A percentile compares a stretch with the other conserved stretches of the same genome.
Evolutionary conservation across 35 echinoderm and acorn worm genomes (phyloP).

Genomic region (Diadema setosum): DNA sequence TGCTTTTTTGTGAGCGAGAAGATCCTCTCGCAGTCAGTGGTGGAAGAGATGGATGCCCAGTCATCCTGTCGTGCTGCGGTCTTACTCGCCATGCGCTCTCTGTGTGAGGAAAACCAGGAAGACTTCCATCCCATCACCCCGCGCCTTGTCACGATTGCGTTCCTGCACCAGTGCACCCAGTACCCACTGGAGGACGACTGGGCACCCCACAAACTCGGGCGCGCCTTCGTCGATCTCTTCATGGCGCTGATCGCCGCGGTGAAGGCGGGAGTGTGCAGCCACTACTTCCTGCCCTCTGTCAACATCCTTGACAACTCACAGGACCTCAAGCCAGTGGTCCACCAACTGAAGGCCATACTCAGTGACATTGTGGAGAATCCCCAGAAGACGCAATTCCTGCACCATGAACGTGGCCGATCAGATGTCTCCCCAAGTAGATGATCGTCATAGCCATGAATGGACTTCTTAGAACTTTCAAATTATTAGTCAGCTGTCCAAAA

Average conservation of each 20-base stretch:
- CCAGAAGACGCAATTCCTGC: slow-evolving; percentile 70
- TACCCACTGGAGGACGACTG: slow-evolving; percentile 87
- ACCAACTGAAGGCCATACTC: slow-evolving; percentile 79
- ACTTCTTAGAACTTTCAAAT: no score
- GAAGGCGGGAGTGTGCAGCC: slow-evolving; percentile 20
- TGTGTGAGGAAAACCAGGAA: slow-evolving; percentile 72
- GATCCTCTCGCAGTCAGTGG: slow-evolving; percentile 15
- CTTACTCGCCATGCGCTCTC: slow-evolving; percentile 12
- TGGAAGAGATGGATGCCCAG: neutral
- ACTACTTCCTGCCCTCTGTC: slow-evolving; percentile 62
- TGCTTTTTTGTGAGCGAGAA: slow-evolving; percentile 68
- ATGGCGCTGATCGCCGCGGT: slow-evolving; percentile 45
- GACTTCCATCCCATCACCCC: slow-evolving; percentile 66
- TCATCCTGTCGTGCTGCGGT: slow-evolving; percentile 28
- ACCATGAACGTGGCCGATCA: neutral
- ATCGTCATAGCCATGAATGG: no score
- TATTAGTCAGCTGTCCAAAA: no score
- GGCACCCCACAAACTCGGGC: slow-evolving; percentile 49
- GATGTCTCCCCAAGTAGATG: no score
- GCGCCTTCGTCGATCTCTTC: slow-evolving; percentile 90
- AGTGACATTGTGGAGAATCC: slow-evolving; percentile 83
- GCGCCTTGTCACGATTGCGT: slow-evolving; percentile 53
- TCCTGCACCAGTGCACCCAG: slow-evolving; percentile 86
- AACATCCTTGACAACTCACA: slow-evolving; percentile 43
- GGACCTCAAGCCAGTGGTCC: slow-evolving; percentile 63